Conservation (phyloP, 1,140 invertebrate species). For the Theocolax elegans region DNA sequence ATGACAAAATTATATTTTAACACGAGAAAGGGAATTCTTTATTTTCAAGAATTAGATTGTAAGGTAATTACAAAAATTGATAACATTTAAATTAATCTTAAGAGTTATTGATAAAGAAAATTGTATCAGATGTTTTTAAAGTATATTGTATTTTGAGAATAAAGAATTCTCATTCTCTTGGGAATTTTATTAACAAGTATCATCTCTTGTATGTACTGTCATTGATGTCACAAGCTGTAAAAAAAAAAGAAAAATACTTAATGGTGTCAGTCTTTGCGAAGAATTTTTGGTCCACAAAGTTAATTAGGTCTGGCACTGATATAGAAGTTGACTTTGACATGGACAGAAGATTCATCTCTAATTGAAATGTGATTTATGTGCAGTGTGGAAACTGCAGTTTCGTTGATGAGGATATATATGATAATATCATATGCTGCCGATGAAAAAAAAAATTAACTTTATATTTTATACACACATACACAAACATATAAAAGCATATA, state of each 20-base stretch:
- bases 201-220: conserved; percentile 25
- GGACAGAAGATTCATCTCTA: conserved; percentile 20
- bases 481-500: not conserved
- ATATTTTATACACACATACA: conserved; percentile 28
- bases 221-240: conserved; percentile 18
- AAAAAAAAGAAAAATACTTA: conserved; percentile 7
- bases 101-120: not conserved
- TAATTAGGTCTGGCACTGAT: not conserved
- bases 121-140: conserved; percentile 4
- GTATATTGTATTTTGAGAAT: conserved; percentile 20
- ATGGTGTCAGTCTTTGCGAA: not conserved
- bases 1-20: conserved; percentile 10
- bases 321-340: conserved; percentile 6
- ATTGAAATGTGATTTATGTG: conserved; percentile 30
- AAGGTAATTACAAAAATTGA: not conserved
- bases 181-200: conserved; percentile 9
- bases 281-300: not conserved
- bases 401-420: conserved; percentile 10
- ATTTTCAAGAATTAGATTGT: conserved; percentile 2
- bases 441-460: conserved; percentile 32
- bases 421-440: conserved; percentile 26
- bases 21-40: not conserved
- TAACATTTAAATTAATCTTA: conserved; percentile 22
- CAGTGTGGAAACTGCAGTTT: conserved; percentile 19
- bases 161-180: conserved; percentile 3